Evolutionary conservation across 2,888 invertebrate species (phyloP).

Genomic region (Meiosimyza decipiens): DNA sequence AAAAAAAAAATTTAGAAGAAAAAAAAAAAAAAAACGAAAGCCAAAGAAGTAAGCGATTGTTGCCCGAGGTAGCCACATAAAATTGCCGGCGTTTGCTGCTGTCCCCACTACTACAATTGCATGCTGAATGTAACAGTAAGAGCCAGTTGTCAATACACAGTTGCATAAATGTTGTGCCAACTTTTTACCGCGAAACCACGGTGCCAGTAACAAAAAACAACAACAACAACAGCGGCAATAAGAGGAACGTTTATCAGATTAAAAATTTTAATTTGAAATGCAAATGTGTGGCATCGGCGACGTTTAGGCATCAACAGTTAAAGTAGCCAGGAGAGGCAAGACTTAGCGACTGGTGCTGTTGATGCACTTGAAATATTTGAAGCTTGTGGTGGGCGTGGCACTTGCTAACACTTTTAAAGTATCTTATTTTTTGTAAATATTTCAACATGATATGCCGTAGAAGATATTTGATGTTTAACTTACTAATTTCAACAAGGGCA

Average conservation of each 20-base stretch:
- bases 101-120: too few species aligned
- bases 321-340: background rate
- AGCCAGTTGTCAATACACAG: background rate
- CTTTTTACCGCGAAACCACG: conserved; percentile 4
- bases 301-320: conserved; percentile 22
- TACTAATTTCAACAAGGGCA: too few species aligned
- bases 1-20: background rate
- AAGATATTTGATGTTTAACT: too few species aligned
- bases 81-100: background rate
- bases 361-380: background rate
- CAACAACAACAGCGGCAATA: background rate
- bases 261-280: conserved; percentile 15
- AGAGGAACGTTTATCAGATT: conserved; percentile 21
- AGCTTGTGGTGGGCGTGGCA: too few species aligned
- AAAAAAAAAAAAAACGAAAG: background rate
- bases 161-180: conserved; percentile 3
- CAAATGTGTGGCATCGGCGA: conserved; percentile 2
- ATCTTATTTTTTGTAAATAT: too few species aligned
- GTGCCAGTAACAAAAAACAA: too few species aligned
- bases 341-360: background rate
- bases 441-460: too few species aligned
- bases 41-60: conserved; percentile 4
- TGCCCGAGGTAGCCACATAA: background rate
- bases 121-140: background rate
- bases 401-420: too few species aligned